These are phyloP conservation scores for Clarias fuscus DNA, from an alignment of 2,797 vertebrate species.

Conservation along the genomic window DNA sequence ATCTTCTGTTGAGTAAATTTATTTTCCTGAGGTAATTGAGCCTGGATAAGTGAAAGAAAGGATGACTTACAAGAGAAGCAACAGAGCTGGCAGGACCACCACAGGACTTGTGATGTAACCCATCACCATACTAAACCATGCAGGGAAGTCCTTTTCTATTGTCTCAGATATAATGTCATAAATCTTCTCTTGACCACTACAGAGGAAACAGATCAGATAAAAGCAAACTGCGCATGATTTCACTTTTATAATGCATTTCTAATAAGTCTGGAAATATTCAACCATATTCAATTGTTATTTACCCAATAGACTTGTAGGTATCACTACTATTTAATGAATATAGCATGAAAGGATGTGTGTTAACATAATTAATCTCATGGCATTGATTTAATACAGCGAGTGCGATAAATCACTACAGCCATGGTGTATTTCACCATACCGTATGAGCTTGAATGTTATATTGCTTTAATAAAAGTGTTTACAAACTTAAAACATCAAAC, in stretches of 20 bases:
- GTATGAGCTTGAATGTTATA: background rate
- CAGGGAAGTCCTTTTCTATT: conserved; percentile 85
- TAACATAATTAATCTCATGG: background rate
- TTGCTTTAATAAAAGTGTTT: background rate
- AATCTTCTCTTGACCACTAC: conserved; percentile 93
- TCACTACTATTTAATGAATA: background rate
- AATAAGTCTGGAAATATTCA: background rate
- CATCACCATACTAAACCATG: conserved; percentile 88
- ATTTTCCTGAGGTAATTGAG: conserved; percentile 17
- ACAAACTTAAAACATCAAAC: background rate
- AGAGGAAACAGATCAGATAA: conserved; percentile 24
- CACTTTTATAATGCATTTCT: background rate
- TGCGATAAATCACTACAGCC: background rate
- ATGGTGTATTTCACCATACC: background rate
- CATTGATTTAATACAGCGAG: background rate
- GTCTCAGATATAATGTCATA: conserved; percentile 96
- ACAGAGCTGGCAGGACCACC: conserved; percentile 86
- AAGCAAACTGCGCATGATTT: background rate
- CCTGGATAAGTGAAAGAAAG: no score
- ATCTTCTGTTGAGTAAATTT: conserved; percentile 15
- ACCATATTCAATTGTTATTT: background rate
- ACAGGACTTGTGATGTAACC: conserved; percentile 91
- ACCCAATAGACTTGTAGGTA: background rate
- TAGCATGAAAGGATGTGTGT: background rate
- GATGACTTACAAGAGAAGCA: conserved; percentile 90